Base-by-base conservation (phyloP, 1,140 invertebrate genomes). In the Octopus bimaculoides region DNA sequence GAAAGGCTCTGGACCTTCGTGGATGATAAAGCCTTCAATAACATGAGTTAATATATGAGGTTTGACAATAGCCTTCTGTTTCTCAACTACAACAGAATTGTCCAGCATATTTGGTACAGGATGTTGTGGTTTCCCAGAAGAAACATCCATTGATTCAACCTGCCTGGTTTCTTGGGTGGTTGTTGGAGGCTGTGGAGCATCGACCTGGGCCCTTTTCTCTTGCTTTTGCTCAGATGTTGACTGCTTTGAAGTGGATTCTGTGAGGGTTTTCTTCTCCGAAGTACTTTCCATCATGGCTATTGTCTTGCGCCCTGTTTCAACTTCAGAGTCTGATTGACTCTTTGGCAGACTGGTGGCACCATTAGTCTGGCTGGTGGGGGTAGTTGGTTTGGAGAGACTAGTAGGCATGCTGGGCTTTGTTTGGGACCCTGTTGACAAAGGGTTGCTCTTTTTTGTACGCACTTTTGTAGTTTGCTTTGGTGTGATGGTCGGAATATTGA, bases 21-120 rank as follows among this genome's bases (percentile, higher is more conserved):
- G 96, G 85, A 99, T 98, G 5, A 98, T 95, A 90, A 97, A 98
- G 26, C 97, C 97, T 90, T 98, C 97, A 80, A 99, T 98, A 4
- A 98, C 95, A 88, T 99, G 97, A 0, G 97, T 98, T 10, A 98
- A 91, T 4, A 98, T 95, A 88, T 98, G 96, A 0, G 97, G 97
- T 90, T 98, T 98, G 0, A 98, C 96, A 93, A 98, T 95, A 20
- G 89, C 88, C 52, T 86, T 86, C 80, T 89, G 88, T 81, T 87
- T 89, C 83, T 88, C 87, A 55, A 87, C 82, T 12, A 80, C 81
- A 8, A 71, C 66, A 71, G 66, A 12, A 71, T 71, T 71, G 9
- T 71, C 66, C 9, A 81, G 82, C 17, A 81, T 69, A 5, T 77
- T 77, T 66, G 82, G 74, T 8, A 5, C 52, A 41, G 74, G 17